Evolutionary conservation across 2,888 invertebrate species (phyloP), one percentile per base, ranked within the genome.

Genomic region (Stratiomys singularior): DNA sequence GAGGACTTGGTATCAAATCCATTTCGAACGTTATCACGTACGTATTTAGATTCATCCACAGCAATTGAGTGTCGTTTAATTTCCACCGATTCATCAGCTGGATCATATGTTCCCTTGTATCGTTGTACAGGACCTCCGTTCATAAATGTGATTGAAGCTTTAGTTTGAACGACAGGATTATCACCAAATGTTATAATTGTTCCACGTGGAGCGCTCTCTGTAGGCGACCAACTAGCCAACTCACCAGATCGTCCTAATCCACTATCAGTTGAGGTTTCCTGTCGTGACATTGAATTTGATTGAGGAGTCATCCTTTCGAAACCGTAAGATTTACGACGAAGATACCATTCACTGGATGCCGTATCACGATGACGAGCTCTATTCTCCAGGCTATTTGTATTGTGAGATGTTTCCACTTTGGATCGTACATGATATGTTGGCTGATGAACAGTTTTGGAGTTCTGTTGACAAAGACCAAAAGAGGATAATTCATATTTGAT

Each of bases 201-300:
- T 1, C 84, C 84, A 27, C 1, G 85, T 84, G 78, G 76, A 2
- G 79, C 28, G 5, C 37, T 63, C 23, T 82, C 80, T 15, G 81
- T 82, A 25, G 87, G 85, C 4, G 88, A 87, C 85, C 83, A 89
- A 80, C 85, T 85, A 27, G 92, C 90, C 63, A 92, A 87, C 87
- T 93, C 93, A 23, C 91, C 90, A 0, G 93, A 93, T 82, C 92
- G 90, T 80, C 93, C 93, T 82, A 93, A 90, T 0, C 93, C 93
- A 82, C 93, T 93, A 82, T 93, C 93, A 1, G 93, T 93, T 2
- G 93, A 93, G n/a, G 93, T 92, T 84, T 93, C 93, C 83, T 92
- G 91, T 1, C 90, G 89, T 80, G 83, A 84, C 37, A 86, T 84
- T 69, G 84, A 83, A 44, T 82, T 83, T 56, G 85, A 84, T 0